These are phyloP conservation scores for Ianthella basta DNA, from an alignment of 37 sponge, comb jelly and placozoan genomes.

Conservation along the genomic window DNA sequence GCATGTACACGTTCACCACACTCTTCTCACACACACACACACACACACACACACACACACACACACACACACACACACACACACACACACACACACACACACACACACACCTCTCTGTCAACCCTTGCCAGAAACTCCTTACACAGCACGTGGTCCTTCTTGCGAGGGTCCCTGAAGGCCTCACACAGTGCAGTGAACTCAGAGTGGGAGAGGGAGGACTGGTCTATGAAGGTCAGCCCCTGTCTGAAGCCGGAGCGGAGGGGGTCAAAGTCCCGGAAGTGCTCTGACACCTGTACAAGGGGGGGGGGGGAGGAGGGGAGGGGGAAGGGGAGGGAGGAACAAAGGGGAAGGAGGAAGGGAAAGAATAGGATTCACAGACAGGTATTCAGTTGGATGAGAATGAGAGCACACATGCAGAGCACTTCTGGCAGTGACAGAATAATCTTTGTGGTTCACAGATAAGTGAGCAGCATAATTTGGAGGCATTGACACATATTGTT, in stretches of 20 bases:
- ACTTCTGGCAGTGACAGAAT: no score
- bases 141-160: conserved; percentile 58
- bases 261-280: conserved; percentile 90
- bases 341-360: no score
- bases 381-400: no score
- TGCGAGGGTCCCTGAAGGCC: conserved; percentile 63
- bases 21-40: neutral
- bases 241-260: conserved; percentile 85
- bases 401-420: no score
- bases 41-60: no score
- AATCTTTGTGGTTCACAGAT: no score
- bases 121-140: conserved; percentile 71
- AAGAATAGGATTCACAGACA: no score
- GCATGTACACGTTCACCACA: neutral
- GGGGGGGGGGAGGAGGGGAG: neutral
- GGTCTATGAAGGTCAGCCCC: conserved; percentile 64
- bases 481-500: no score
- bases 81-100: no score
- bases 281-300: conserved; percentile 63
- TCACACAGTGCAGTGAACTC: conserved; percentile 69
- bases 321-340: no score
- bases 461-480: no score
- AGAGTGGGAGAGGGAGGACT: conserved; percentile 58
- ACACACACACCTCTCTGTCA: conserved; percentile 50
- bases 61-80: no score